Evolutionary conservation across 2,888 invertebrate species (phyloP).

Genomic region (Fragum whitleyi): DNA sequence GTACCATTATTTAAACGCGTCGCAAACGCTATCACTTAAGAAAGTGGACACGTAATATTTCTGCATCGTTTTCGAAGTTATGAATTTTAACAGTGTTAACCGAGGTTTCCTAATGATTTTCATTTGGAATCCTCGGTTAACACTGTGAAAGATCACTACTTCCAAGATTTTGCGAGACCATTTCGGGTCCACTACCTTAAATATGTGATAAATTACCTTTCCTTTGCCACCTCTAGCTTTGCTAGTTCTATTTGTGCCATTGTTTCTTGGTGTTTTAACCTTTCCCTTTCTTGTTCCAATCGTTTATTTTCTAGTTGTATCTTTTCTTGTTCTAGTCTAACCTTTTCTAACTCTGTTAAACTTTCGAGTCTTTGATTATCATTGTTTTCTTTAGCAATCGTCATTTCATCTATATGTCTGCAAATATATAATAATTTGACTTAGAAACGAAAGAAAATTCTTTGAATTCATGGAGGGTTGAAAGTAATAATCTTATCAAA

Average conservation of each 20-base stretch:
- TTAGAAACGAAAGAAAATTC: background rate
- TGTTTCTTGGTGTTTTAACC: conserved; percentile 10
- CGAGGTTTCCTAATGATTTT: too few species aligned
- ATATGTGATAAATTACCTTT: too few species aligned
- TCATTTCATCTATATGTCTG: conserved; percentile 15
- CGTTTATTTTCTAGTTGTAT: conserved; percentile 5
- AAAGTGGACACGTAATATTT: too few species aligned
- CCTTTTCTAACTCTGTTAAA: conserved; percentile 11
- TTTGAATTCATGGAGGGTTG: background rate
- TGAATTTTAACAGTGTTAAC: too few species aligned
- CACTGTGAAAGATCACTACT: background rate
- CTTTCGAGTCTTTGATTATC: conserved; percentile 12
- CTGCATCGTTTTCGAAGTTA: too few species aligned
- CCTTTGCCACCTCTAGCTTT: conserved; percentile 3
- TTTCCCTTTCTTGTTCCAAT: conserved; percentile 3
- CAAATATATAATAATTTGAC: too few species aligned
- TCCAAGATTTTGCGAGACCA: background rate
- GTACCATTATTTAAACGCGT: background rate
- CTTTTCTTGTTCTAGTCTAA: conserved; percentile 12
- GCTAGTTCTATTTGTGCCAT: conserved; percentile 14
- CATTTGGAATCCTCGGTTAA: too few species aligned
- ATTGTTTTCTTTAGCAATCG: conserved; percentile 11
- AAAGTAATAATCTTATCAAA: background rate
- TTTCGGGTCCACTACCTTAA: too few species aligned
- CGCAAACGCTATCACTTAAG: background rate